Evolutionary conservation across 2,888 invertebrate species (phyloP).

Genomic region (Axea sp.): DNA sequence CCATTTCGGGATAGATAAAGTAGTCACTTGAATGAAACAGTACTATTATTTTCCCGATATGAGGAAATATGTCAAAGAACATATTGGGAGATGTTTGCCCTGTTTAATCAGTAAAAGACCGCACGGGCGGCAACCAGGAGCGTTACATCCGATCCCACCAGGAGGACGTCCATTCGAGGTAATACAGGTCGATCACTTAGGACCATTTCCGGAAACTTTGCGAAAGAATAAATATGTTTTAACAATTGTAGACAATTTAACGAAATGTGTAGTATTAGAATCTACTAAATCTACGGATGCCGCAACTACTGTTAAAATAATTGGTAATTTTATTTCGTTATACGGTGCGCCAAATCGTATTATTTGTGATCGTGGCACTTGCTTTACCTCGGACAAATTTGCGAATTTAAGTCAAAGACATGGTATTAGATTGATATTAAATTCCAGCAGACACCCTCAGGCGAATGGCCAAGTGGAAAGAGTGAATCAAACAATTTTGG

Average conservation of each 20-base stretch:
- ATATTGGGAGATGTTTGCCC: conserved; percentile 64
- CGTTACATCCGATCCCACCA: conserved; percentile 63
- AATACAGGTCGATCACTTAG: conserved; percentile 51
- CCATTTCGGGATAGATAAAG: conserved; percentile 46
- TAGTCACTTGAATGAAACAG: conserved; percentile 16
- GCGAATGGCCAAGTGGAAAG: conserved; percentile 60
- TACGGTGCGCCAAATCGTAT: not conserved
- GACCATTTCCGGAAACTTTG: conserved; percentile 32
- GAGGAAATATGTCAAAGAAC: conserved; percentile 45
- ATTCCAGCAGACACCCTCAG: conserved; percentile 56
- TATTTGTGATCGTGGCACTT: not conserved
- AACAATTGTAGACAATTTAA: conserved; percentile 16
- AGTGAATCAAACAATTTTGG: conserved; percentile 53
- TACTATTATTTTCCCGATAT: conserved; percentile 64
- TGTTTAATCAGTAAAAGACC: conserved; percentile 51
- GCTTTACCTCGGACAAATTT: not conserved
- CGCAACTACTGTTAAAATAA: not conserved
- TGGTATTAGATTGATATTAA: conserved; percentile 13
- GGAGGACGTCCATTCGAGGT: conserved; percentile 47
- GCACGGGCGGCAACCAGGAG: conserved; percentile 52
- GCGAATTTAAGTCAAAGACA: not conserved
- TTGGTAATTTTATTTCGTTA: not conserved
- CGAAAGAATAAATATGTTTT: conserved; percentile 53
- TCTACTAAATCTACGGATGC: not conserved
- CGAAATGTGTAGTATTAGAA: conserved; percentile 1